Evolutionary conservation across 2,888 invertebrate genomes (phyloP), one percentile per base, ranked within the genome.

Genomic region (Ophraella communa): DNA sequence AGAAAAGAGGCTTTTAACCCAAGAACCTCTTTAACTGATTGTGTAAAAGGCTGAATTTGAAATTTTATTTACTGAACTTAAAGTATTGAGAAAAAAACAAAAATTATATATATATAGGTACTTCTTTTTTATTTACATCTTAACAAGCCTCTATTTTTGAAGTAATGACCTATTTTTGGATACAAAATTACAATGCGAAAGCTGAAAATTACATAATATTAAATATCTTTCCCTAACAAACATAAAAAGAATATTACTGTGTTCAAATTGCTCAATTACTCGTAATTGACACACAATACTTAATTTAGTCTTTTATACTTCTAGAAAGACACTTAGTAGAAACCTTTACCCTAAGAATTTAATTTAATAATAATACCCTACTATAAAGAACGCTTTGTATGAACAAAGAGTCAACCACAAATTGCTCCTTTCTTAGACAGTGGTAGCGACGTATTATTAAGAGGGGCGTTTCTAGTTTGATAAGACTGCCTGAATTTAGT

Each of bases 221-320:
- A 14, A 14, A 24, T 17, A 17, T 44, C 30, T 18, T 44, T 45
- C 11, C n/a, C 11, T 23, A 1, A 49, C 27, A 11, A 3, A n/a
- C 17, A 39, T 39, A 14, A 14, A 17, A 39, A 14, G 62, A 55
- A 18, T 45, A 27, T 39, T 20, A 42, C 21, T 5, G 18, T 23
- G 17, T 53, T 47, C 47, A 54, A 44, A 56, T 52, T 42, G 59
- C 47, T 21, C 66, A 62, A 60, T 66, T 57, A 63, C 39, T 24
- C 23, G 54, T 44, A 62, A 66, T 60, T 66, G 57, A 45, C 44
- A 60, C 62, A 66, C 63, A 66, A 66, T 66, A 63, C 55, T 30
- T 35, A 66, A 66, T 66, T 66, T 56, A 63, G 49, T 47, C 52
- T 56, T 56, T 62, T 62, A 52, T 63, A 45, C 35, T 55, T 18